A percentile compares a stretch with the other conserved stretches of the same genome.
phyloP scores from a whole-genome alignment of 2,888 invertebrate genomes.

The Geotrupes spiniger region DNA sequence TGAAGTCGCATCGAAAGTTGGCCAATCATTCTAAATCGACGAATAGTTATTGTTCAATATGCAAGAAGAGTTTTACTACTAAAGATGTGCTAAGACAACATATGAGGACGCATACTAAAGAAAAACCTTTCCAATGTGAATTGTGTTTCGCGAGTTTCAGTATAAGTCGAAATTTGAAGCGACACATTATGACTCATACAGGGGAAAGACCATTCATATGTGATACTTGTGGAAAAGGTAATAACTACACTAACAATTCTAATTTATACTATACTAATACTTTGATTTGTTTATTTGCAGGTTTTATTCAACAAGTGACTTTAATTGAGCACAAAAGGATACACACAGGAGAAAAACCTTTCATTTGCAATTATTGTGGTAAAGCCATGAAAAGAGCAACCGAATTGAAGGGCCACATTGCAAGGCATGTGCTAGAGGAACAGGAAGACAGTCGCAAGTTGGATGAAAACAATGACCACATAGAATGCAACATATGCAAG shows the following conservation, averaged over 20 bases:
- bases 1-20: too few species aligned
- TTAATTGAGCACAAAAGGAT: constrained; percentile 15
- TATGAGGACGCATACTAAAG: constrained; percentile 1
- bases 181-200: constrained; percentile 21
- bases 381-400: constrained; percentile 15
- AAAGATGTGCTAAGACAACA: not conserved
- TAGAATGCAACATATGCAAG: constrained; percentile 14
- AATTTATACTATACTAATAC: too few species aligned
- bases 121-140: constrained; percentile 5
- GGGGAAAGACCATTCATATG: constrained; percentile 23
- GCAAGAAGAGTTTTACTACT: not conserved
- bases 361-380: constrained; percentile 22
- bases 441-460: not conserved
- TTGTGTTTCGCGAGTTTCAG: constrained; percentile 1
- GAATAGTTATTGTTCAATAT: not conserved
- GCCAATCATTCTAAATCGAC: too few species aligned
- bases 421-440: not conserved
- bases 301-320: constrained; percentile 21
- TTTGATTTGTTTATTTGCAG: not conserved
- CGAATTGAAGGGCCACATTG: constrained; percentile 5
- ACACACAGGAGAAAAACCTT: constrained; percentile 19
- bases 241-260: too few species aligned
- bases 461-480: not conserved
- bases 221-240: constrained; percentile 23
- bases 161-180: constrained; percentile 18